Evolutionary conservation across 1,140 invertebrate species (phyloP).

Genomic region (Melanaphis sacchari): DNA sequence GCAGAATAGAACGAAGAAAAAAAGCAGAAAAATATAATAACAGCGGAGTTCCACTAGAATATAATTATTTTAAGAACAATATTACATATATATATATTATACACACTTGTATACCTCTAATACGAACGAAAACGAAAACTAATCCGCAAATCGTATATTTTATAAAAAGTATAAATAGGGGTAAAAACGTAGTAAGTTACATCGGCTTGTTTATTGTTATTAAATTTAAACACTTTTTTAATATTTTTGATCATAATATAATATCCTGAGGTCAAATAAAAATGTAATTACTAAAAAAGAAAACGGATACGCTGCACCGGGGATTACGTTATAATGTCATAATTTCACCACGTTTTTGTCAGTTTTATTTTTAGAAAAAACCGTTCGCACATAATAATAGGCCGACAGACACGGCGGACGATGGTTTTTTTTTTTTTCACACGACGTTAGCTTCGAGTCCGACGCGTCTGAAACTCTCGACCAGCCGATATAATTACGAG

Average conservation of each 20-base stretch:
- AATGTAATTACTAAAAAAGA: background rate
- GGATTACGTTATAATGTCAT: background rate
- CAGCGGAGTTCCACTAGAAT: background rate
- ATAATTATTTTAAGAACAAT: background rate
- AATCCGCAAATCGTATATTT: background rate
- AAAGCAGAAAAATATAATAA: background rate
- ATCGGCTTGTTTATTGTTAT: background rate
- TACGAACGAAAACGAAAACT: background rate
- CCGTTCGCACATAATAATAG: background rate
- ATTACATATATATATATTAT: background rate
- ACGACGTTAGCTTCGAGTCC: background rate
- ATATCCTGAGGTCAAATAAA: background rate
- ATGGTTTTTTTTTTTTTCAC: background rate
- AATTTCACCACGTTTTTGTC: background rate
- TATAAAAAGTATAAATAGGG: background rate
- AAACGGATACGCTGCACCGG: background rate
- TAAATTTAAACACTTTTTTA: background rate
- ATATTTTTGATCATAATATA: background rate
- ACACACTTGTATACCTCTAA: background rate
- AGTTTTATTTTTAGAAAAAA: constrained; percentile 25
- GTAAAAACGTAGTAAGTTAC: background rate
- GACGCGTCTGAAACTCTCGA: background rate
- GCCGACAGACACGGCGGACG: background rate
- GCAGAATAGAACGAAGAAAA: background rate
- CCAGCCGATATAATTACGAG: background rate